Conservation (phyloP, 2,113 vertebrate species). For the Corythornis cristatus region DNA sequence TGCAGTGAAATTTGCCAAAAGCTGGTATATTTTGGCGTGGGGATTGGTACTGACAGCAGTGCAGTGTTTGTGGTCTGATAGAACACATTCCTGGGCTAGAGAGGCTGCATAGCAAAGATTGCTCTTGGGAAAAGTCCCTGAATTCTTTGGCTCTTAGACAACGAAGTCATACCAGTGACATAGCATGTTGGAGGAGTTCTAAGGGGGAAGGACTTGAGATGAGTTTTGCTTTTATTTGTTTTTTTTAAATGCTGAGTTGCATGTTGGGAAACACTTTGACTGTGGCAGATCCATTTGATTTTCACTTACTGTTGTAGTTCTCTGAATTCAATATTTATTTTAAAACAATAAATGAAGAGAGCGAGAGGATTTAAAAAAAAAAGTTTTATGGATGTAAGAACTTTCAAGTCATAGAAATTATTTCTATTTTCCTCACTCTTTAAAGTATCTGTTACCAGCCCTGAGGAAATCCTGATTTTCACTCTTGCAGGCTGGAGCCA, state of each 20-base stretch:
- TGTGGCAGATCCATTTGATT: background rate
- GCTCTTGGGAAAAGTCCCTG: constrained; percentile 53
- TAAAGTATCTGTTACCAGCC: background rate
- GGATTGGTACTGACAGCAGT: constrained; percentile 25
- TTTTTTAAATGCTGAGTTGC: background rate
- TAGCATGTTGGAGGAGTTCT: background rate
- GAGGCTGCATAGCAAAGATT: constrained; percentile 50
- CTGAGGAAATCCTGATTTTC: background rate
- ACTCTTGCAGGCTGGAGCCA: background rate
- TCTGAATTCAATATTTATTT: background rate
- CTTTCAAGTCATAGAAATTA: background rate
- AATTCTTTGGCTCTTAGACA: constrained; percentile 64
- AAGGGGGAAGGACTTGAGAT: background rate
- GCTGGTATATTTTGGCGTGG: background rate
- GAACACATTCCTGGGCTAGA: constrained; percentile 54
- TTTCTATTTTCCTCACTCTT: background rate
- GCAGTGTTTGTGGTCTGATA: constrained; percentile 44
- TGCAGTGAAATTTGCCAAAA: background rate
- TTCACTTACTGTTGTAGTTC: background rate
- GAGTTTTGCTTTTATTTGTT: background rate
- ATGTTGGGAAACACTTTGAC: background rate
- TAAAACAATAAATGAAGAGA: background rate
- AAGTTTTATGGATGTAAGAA: background rate
- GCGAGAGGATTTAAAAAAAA: background rate
- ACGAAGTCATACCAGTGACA: constrained; percentile 62